These are phyloP conservation scores for Macrobrachium rosenbergii DNA, from an alignment of 1,140 invertebrate species.

Conservation along the genomic window DNA sequence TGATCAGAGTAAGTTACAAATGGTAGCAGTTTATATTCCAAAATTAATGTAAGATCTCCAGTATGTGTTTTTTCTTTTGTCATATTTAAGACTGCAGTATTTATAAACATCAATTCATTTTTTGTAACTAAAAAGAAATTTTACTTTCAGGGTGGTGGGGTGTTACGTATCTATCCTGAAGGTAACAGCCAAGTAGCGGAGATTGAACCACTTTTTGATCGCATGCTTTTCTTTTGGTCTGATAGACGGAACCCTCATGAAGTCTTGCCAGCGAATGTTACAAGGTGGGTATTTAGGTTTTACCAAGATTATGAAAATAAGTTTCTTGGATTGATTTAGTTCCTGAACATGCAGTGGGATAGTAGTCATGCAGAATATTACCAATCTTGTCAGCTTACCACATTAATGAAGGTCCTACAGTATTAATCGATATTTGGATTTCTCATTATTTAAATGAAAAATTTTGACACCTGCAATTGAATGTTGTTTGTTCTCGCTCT, in stretches of 20 bases:
- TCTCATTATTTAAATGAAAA: not conserved
- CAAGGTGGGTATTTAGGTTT: constrained; percentile 71
- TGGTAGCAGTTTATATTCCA: too few species aligned
- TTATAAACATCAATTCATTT: not conserved
- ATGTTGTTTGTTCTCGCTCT: constrained; percentile 20
- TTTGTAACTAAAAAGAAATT: not conserved
- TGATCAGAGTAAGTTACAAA: too few species aligned
- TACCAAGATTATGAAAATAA: too few species aligned
- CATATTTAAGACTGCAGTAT: too few species aligned
- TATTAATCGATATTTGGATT: not conserved
- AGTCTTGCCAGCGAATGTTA: constrained; percentile 90
- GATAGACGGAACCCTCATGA: constrained; percentile 96
- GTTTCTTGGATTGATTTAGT: not conserved
- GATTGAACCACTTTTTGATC: constrained; percentile 93
- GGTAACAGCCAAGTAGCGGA: constrained; percentile 86
- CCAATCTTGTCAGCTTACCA: too few species aligned
- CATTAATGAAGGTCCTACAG: too few species aligned
- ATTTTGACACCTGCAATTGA: not conserved
- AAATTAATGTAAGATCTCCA: too few species aligned
- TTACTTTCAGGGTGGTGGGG: constrained; percentile 76
- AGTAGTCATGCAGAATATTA: not conserved
- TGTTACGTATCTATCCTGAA: constrained; percentile 90
- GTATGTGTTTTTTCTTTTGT: too few species aligned
- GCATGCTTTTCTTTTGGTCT: constrained; percentile 97
- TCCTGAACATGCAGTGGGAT: not conserved